Evolutionary conservation across 2,888 invertebrate genomes (phyloP).

Genomic region (Patella caerulea): DNA sequence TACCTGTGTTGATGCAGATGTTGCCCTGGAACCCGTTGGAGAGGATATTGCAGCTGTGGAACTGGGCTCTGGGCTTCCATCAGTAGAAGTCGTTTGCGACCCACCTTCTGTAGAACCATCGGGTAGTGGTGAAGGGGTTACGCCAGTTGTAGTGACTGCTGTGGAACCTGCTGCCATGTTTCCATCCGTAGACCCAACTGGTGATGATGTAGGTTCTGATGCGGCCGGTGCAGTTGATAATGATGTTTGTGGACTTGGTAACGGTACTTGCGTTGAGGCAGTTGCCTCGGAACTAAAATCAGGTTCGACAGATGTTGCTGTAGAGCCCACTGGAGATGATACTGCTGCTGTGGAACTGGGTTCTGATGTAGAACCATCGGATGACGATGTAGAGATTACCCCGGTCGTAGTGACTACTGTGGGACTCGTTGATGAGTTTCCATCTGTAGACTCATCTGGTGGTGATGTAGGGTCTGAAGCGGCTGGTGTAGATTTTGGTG

Average conservation of each 20-base stretch:
- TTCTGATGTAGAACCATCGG: neutral
- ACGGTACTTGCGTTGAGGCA: constrained; percentile 23
- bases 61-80: neutral
- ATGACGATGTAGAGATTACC: neutral
- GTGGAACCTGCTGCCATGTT: too few relatives aligned
- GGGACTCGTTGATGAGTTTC: neutral
- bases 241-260: constrained; percentile 24
- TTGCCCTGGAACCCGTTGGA: constrained; percentile 37
- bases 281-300: constrained; percentile 42
- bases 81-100: neutral
- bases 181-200: neutral
- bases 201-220: neutral
- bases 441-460: neutral
- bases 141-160: too few relatives aligned
- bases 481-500: constrained; percentile 12
- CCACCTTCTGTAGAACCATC: neutral
- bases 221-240: neutral
- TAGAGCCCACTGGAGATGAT: constrained; percentile 22
- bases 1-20: constrained; percentile 31
- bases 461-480: neutral
- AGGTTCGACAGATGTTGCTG: constrained; percentile 47
- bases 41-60: neutral
- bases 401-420: too few relatives aligned
- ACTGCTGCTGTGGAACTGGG: neutral
- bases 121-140: too few relatives aligned